A percentile compares a stretch with the other conserved stretches of the same genome.
phyloP scores from a whole-genome alignment of 1,140 invertebrate genomes.

The Centruroides vittatus region DNA sequence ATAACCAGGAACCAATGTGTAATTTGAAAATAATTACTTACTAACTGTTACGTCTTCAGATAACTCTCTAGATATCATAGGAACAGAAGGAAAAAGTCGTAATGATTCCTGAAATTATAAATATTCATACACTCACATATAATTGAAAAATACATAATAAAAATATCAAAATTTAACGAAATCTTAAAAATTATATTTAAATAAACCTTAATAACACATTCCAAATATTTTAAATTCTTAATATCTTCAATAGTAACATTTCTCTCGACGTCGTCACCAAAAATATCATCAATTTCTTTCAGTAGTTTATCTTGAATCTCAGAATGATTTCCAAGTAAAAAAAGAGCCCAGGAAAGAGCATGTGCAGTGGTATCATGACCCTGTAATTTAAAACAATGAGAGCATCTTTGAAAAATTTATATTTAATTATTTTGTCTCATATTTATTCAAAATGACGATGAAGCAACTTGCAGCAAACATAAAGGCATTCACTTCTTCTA shows the following conservation, averaged over 20 bases:
- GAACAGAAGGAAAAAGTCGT: no score
- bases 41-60: no score
- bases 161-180: no score
- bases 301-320: slow-evolving; percentile 29
- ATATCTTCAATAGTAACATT: slow-evolving; percentile 35
- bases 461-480: slow-evolving; percentile 33
- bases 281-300: slow-evolving; percentile 29
- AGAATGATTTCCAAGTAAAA: slow-evolving; percentile 24
- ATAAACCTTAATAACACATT: slow-evolving; percentile 49
- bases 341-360: slow-evolving; percentile 22
- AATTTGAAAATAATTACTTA: no score
- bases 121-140: no score
- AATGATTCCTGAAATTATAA: no score
- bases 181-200: no score
- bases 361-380: slow-evolving; percentile 20
- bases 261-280: slow-evolving; percentile 27
- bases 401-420: not conserved
- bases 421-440: no score
- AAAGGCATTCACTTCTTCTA: slow-evolving; percentile 43
- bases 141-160: no score
- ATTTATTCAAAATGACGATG: not conserved
- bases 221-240: slow-evolving; percentile 47
- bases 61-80: no score
- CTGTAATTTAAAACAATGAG: not conserved
- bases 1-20: no score